Evolutionary conservation across 2,113 vertebrate genomes (phyloP), one percentile per base, ranked within the genome.

Genomic region (Corvus moneduloides): DNA sequence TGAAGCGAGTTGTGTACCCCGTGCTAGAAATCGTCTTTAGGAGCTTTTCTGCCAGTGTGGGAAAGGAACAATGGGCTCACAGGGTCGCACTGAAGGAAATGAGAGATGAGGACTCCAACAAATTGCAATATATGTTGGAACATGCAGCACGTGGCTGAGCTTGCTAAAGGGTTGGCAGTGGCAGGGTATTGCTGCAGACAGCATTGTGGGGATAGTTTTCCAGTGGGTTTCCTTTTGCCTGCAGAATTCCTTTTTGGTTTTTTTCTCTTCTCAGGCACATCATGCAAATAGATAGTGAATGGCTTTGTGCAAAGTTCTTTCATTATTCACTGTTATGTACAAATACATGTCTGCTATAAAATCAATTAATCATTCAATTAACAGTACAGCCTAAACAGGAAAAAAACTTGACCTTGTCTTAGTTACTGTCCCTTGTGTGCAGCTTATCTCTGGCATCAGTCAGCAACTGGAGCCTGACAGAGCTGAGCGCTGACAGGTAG

Each of bases 361-460:
- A 55, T 51, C 44, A 67, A 30, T 87, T 86, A 95, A 81, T 88
- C 35, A 44, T 58, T 96, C 85, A 56, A 33, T 96, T 94, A 95
- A 78, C 74, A 86, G 52, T 54, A 19, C 22, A n/a, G 33, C 28
- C 64, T 28, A 78, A 62, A 41, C 52, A 32, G 78, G 67, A 55
- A 43, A 64, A 85, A 80, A 46, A 4, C 17, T 46, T 1, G 22
- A 64, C 86, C 87, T 79, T 69, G 37, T 39, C 78, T 94, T 62
- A 82, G 66, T 85, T 89, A 55, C 81, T 90, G 77, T 85, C 55
- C 86, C 94, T 91, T 95, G 69, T 94, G 88, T 94, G 89, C 73
- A 49, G 33, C 74, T 94, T 93, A 55, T 90, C 93, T 75, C 67
- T 91, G 32, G 78, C 79, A 37, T 91, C 74, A 83, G 54, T 79